Base-by-base conservation (phyloP, 2,888 invertebrate species). In the Epinotia nisella region DNA sequence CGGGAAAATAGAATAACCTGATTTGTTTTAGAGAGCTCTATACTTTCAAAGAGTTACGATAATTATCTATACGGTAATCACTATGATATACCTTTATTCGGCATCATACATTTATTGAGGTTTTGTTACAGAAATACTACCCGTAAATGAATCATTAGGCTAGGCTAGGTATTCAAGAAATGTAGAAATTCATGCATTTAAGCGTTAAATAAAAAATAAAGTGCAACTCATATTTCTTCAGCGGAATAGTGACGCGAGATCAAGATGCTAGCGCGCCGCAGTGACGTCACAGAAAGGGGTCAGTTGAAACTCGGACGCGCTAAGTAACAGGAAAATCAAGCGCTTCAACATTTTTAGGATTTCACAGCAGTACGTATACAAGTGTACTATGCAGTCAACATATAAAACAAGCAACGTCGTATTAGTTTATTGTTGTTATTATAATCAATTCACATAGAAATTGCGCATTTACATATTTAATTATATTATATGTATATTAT, bases 251-350 rank as follows among this genome's bases (percentile, higher is more conserved):
- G 67, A 67, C 67, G 60, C 71, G 71, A 41, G 45, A 67, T 35
- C 60, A 53, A 66, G 66, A 60, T 55, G 66, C 66, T 67, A 68
- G 72, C 56, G 68, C 61, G 67, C 67, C 62, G 62, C 68, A 73
- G 62, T 73, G 72, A 68, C 72, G 72, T 73, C 72, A 68, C 72
- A 24, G 53, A 73, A 73, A 73, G 72, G 56, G 72, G 72, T 73
- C 72, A 68, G 53, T 62, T 64, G 71, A 67, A 72, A 61, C 67
- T 61, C 71, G 71, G 67, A 67, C 71, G 41, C 61, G 60, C 71
- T 66, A 66, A 72, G 67, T 67, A 72, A 72, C 55, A 67, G 35
- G 67, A 72, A 72, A 61, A 67, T 65, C 61, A 49, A 61, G 49
- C 51, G 39, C 55, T 56, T 62, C 51, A 24, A 72, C 24, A 62